phyloP scores from a whole-genome alignment of 2,888 invertebrate genomes.

The Thereva unica region DNA sequence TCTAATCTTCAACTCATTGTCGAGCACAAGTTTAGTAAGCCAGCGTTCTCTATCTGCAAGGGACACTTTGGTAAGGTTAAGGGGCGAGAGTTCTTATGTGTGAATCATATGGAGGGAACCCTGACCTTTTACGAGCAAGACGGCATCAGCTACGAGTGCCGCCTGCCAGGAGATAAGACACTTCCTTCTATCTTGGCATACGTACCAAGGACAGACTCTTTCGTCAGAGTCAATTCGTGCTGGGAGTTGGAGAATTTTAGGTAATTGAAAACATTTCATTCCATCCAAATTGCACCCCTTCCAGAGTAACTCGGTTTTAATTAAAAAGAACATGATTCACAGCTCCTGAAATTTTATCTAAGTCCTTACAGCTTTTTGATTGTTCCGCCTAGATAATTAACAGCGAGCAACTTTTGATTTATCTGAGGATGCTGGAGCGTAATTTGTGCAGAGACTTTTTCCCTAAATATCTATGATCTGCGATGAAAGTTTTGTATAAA shows the following conservation, averaged over 20 bases:
- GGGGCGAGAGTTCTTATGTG: slow-evolving; percentile 85
- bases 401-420: too few relatives aligned
- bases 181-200: slow-evolving; percentile 83
- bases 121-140: slow-evolving; percentile 93
- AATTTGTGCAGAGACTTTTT: too few relatives aligned
- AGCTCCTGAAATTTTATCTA: too few relatives aligned
- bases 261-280: slow-evolving; percentile 57
- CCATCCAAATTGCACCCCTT: too few relatives aligned
- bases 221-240: slow-evolving; percentile 78
- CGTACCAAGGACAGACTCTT: slow-evolving; percentile 78
- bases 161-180: slow-evolving; percentile 67
- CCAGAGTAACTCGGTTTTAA: too few relatives aligned
- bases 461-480: too few relatives aligned
- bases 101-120: slow-evolving; percentile 88
- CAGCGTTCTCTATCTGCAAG: slow-evolving; percentile 75
- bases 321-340: too few relatives aligned
- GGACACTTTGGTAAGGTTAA: slow-evolving; percentile 87
- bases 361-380: too few relatives aligned
- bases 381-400: too few relatives aligned
- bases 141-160: slow-evolving; percentile 80
- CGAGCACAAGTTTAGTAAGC: slow-evolving; percentile 79
- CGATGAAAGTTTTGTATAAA: too few relatives aligned
- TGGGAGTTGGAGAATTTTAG: slow-evolving; percentile 87
- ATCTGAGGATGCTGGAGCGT: too few relatives aligned
- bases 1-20: slow-evolving; percentile 71